phyloP scores from a whole-genome alignment of 2,797 vertebrate species.

The Atherinosoma microstoma region DNA sequence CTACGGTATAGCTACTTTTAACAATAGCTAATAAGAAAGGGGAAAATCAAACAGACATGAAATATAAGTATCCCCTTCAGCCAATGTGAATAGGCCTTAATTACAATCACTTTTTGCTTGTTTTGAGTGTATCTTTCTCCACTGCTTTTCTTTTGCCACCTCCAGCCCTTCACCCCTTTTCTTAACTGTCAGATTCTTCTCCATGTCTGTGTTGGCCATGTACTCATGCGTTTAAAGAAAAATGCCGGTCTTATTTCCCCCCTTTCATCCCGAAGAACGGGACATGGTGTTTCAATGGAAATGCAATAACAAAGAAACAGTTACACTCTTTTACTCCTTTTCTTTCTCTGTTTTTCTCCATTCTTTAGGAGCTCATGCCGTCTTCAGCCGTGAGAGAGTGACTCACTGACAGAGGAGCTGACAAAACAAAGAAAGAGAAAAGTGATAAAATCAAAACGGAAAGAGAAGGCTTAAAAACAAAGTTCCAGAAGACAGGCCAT shows the following conservation, averaged over 20 bases:
- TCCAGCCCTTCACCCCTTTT: conserved; percentile 52
- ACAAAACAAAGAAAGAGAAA: conserved; percentile 46
- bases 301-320: conserved; percentile 60
- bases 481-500: conserved; percentile 44
- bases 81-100: conserved; percentile 60
- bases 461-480: conserved; percentile 27
- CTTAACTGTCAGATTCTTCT: conserved; percentile 44
- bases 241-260: conserved; percentile 47
- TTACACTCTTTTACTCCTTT: conserved; percentile 55
- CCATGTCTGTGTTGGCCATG: conserved; percentile 43
- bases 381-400: conserved; percentile 66
- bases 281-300: conserved; percentile 50
- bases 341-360: conserved; percentile 52
- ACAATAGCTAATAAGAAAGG: conserved; percentile 24
- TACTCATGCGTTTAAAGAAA: conserved; percentile 64
- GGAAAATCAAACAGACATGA: conserved; percentile 44
- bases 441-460: conserved; percentile 48
- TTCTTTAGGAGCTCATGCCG: conserved; percentile 66
- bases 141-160: conserved; percentile 40
- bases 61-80: conserved; percentile 41
- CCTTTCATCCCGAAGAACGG: conserved; percentile 56
- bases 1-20: conserved; percentile 27
- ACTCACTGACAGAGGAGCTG: conserved; percentile 58
- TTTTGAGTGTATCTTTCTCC: conserved; percentile 46
- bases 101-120: conserved; percentile 64